Conservation (phyloP, 2,113 vertebrate genomes). For the Grantiella picta region DNA sequence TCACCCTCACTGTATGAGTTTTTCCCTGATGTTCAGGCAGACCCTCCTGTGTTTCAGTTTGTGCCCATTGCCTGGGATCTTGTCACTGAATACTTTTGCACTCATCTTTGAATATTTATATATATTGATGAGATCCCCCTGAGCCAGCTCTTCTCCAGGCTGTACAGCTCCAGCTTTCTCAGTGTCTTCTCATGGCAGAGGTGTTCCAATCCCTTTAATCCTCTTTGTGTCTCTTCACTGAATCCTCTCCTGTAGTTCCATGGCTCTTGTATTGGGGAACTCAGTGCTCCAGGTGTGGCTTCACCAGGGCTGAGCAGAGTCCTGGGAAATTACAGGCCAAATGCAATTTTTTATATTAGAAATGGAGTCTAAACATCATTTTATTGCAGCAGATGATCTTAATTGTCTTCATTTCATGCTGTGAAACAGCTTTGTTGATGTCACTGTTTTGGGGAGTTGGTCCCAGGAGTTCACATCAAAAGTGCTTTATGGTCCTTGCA, state of each 20-base stretch:
- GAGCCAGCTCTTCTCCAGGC: not conserved
- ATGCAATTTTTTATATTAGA: not conserved
- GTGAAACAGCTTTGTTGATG: not conserved
- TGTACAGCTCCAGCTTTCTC: not conserved
- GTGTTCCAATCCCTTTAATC: not conserved
- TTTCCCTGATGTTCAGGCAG: not conserved
- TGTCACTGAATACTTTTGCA: not conserved
- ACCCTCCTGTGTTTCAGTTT: not conserved
- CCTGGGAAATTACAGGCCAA: not conserved
- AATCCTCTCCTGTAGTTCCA: not conserved
- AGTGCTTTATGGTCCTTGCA: not conserved
- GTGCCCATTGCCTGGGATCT: accelerated
- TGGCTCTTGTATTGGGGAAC: not conserved
- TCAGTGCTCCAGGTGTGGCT: not conserved
- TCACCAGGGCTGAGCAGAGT: not conserved
- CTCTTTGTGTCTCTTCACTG: not conserved
- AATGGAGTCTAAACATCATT: not conserved
- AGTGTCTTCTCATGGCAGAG: not conserved
- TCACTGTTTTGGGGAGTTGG: not conserved
- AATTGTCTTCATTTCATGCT: not conserved
- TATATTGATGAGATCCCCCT: not conserved
- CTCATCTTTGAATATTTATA: not conserved
- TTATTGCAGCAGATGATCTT: not conserved
- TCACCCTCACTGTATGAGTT: not conserved
- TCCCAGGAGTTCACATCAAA: not conserved